Evolutionary conservation across 2,888 invertebrate genomes (phyloP).

Genomic region (Mythimna vitellina): DNA sequence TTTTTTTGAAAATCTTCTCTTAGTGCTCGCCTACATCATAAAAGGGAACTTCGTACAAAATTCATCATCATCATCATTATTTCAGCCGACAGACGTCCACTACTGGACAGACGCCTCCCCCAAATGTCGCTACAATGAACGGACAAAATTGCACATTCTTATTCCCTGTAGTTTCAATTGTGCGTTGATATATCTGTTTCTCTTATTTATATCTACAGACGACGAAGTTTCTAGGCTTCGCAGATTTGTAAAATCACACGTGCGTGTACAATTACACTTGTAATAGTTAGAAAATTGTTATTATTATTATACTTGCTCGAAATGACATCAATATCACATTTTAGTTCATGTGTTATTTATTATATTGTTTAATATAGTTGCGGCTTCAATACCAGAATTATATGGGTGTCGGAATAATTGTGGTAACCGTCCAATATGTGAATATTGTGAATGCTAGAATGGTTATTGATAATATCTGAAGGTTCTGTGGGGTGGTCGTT

Average conservation of each 20-base stretch:
- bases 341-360: constrained; percentile 16
- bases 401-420: constrained; percentile 26
- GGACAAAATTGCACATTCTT: too few relatives aligned
- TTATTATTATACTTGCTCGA: background rate
- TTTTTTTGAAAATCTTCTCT: too few relatives aligned
- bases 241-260: background rate
- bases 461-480: constrained; percentile 44
- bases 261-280: background rate
- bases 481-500: constrained; percentile 10
- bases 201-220: too few relatives aligned
- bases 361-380: constrained; percentile 20
- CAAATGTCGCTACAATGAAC: too few relatives aligned
- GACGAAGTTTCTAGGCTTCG: background rate
- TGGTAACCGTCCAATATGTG: constrained; percentile 27
- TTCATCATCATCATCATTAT: too few relatives aligned
- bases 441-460: constrained; percentile 18
- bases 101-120: too few relatives aligned
- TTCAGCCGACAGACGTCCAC: too few relatives aligned
- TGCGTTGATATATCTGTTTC: too few relatives aligned
- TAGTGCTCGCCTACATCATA: too few relatives aligned
- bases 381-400: constrained; percentile 12
- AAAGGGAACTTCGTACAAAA: too few relatives aligned
- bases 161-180: too few relatives aligned
- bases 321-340: constrained; percentile 6
- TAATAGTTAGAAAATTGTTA: background rate